Conservation (phyloP, 2,113 vertebrate genomes). For the Triplophysa tibetana region DNA sequence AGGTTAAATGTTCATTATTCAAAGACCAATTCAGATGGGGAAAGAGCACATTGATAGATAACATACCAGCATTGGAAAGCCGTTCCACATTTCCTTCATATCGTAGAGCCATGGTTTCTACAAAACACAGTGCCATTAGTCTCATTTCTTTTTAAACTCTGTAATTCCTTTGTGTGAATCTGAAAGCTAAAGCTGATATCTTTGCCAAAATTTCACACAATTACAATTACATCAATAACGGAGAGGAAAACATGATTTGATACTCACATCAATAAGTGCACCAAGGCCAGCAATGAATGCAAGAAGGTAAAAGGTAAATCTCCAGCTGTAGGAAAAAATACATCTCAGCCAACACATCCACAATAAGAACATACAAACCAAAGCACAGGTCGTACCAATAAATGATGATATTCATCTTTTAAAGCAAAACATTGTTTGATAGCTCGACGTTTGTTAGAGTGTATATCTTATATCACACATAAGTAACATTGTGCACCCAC, state of each 20-base stretch:
- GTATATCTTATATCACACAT: too few relatives aligned
- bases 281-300: slow-evolving; percentile 94
- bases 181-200: too few relatives aligned
- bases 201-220: too few relatives aligned
- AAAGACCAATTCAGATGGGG: not conserved
- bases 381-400: not conserved
- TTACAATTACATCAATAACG: too few relatives aligned
- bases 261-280: slow-evolving; percentile 89
- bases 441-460: not conserved
- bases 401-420: not conserved
- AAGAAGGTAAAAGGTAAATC: slow-evolving; percentile 96
- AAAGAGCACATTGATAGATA: not conserved
- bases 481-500: not conserved
- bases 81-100: slow-evolving; percentile 83
- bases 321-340: slow-evolving; percentile 83
- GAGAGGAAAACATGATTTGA: not conserved
- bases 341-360: slow-evolving; percentile 2
- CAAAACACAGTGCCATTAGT: not conserved
- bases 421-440: not conserved
- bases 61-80: slow-evolving; percentile 88
- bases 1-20: too few relatives aligned
- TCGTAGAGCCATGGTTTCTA: slow-evolving; percentile 96
- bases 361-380: slow-evolving; percentile 7
- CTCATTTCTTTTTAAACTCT: not conserved
- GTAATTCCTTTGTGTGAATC: not conserved